phyloP scores from a whole-genome alignment of 2,888 invertebrate species.

The Torymus texanus region DNA sequence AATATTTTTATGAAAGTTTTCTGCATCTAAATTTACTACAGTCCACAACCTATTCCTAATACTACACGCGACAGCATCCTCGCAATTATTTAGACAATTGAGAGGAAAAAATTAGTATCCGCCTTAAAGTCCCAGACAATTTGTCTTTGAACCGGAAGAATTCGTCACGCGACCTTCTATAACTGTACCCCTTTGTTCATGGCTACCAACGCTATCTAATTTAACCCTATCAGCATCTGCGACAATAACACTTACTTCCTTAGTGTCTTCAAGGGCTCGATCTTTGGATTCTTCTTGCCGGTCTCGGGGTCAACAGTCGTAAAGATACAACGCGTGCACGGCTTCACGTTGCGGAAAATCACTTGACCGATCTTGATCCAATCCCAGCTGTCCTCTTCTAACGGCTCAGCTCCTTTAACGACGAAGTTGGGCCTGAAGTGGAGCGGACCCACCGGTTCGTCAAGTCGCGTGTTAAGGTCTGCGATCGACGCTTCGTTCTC shows the following conservation, averaged over 20 bases:
- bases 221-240: too few species aligned
- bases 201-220: too few species aligned
- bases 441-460: slow-evolving; percentile 76
- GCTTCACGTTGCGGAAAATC: slow-evolving; percentile 80
- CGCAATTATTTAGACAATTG: too few species aligned
- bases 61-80: too few species aligned
- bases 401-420: slow-evolving; percentile 78
- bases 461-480: slow-evolving; percentile 80
- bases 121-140: too few species aligned
- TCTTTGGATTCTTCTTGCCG: slow-evolving; percentile 78
- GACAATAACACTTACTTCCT: slow-evolving; percentile 76
- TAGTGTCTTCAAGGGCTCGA: slow-evolving; percentile 82
- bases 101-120: too few species aligned
- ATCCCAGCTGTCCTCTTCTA: slow-evolving; percentile 84
- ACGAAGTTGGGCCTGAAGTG: slow-evolving; percentile 85
- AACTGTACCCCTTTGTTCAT: too few species aligned
- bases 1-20: too few species aligned
- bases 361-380: slow-evolving; percentile 83
- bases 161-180: too few species aligned
- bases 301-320: slow-evolving; percentile 83
- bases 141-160: too few species aligned
- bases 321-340: slow-evolving; percentile 83
- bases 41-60: too few species aligned
- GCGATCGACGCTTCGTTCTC: slow-evolving; percentile 82
- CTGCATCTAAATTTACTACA: too few species aligned